Conservation (phyloP, 2,888 invertebrate species). For the Pandemis cinnamomeana region DNA sequence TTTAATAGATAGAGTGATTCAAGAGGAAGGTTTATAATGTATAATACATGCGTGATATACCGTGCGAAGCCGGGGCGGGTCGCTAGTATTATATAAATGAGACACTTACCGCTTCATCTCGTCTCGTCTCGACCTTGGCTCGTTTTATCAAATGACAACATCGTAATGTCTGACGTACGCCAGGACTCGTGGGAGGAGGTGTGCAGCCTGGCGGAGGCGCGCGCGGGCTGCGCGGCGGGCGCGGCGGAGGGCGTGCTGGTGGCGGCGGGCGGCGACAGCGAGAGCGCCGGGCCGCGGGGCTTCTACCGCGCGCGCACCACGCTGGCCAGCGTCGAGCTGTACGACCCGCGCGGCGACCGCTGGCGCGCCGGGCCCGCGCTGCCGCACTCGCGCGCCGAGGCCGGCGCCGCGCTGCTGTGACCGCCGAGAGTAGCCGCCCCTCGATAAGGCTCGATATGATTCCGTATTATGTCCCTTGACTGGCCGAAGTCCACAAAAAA, state of each 20-base stretch:
- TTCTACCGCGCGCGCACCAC: conserved; percentile 95
- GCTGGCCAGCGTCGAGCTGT: conserved; percentile 92
- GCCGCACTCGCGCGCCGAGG: conserved; percentile 93
- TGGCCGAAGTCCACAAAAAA: not conserved
- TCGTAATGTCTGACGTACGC: not conserved
- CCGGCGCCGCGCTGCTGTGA: conserved; percentile 92
- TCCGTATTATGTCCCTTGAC: not conserved
- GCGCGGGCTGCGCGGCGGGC: conserved; percentile 93
- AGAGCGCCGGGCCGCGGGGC: conserved; percentile 87
- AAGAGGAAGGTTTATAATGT: too few species aligned
- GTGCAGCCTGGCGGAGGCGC: conserved; percentile 88
- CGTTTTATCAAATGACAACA: too few species aligned
- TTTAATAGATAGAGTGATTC: too few species aligned
- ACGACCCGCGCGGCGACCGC: conserved; percentile 89
- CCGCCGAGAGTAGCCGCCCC: conserved; percentile 45
- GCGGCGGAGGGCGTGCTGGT: conserved; percentile 92
- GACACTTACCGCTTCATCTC: too few species aligned
- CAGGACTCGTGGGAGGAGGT: conserved; percentile 92
- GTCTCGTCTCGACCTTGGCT: too few species aligned
- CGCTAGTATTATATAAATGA: too few species aligned
- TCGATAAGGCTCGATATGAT: not conserved
- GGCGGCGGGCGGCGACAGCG: conserved; percentile 94
- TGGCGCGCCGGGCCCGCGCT: conserved; percentile 93
- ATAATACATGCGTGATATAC: too few species aligned
- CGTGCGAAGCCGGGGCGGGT: too few species aligned